Evolutionary conservation across 2,113 vertebrate genomes (phyloP), one percentile per base, ranked within the genome.

Genomic region (Cairina moschata): DNA sequence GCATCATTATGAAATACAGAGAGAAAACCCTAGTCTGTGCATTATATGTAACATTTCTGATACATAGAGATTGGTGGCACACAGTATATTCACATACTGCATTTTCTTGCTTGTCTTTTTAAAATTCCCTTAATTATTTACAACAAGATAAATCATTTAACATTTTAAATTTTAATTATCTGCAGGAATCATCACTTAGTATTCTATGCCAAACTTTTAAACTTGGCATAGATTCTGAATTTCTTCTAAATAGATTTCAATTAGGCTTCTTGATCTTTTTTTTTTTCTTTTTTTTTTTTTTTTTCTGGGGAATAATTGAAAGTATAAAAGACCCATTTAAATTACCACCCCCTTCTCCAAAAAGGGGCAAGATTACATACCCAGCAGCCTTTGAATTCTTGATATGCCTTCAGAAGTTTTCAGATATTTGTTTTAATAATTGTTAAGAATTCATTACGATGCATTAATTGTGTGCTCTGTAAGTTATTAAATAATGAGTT

Each of bases 161-260:
- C 94, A 84, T 93, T 97, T 98, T 96, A 98, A 98, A 98, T 97
- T 98, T 98, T 98, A 98, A 98, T 98, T 98, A 98, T 98, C 68
- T 86, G 88, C 93, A 92, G 88, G 93, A 96, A 97, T 97, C 94
- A 96, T 96, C 95, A 87, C 93, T 98, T 98, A 94, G 77, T 97
- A 98, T 98, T 98, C 97, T 94, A 60, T 93, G 88, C 96, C 94
- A 97, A 98, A 97, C 95, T 98, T 97, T 93, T 91, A 96, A 97
- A 97, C 95, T 97, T 93, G 89, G 88, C 79, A 76, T 96, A 98
- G 91, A 96, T 97, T 96, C 90, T 93, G 95, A 87, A 88, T 96
- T 97, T 96, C 90, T 55, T 93, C 91, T 96, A 95, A 98, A 92
- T 84, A 96, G 93, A 91, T 97, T 98, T 97, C 95, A 97, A 56